These are phyloP conservation scores for Chymomyza amoena DNA, from an alignment of 2,888 invertebrate species.

Conservation along the genomic window DNA sequence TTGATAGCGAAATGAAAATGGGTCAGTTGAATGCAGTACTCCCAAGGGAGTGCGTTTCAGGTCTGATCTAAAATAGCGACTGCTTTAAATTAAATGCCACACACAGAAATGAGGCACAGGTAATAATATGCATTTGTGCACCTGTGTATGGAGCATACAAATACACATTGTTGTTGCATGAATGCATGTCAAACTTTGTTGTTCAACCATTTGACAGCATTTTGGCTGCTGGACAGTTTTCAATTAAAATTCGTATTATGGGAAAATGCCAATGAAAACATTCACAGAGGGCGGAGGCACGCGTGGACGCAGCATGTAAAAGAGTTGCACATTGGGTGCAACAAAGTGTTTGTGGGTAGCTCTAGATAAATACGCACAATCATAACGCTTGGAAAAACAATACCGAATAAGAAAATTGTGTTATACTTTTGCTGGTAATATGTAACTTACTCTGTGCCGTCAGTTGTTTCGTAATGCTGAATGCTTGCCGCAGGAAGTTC, in stretches of 20 bases:
- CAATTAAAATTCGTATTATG: constrained; percentile 45
- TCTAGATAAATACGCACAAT: constrained; percentile 29
- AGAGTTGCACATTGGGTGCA: constrained; percentile 35
- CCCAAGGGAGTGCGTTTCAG: neutral
- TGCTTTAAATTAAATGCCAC: constrained; percentile 58
- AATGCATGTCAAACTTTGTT: constrained; percentile 9
- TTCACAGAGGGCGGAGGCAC: constrained; percentile 51
- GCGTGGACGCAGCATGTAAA: constrained; percentile 36
- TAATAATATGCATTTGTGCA: constrained; percentile 18
- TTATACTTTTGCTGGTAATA: neutral
- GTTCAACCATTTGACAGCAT: constrained; percentile 40
- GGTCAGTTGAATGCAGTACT: constrained; percentile 2
- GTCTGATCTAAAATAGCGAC: constrained; percentile 11
- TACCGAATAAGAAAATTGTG: neutral
- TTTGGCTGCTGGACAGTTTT: constrained; percentile 29
- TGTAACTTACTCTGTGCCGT: constrained; percentile 67
- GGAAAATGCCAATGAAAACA: constrained; percentile 52
- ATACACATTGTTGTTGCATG: constrained; percentile 39
- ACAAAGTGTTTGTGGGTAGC: constrained; percentile 25
- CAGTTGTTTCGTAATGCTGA: constrained; percentile 77
- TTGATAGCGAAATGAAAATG: neutral
- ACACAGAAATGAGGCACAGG: constrained; percentile 23
- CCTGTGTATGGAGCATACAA: constrained; percentile 33
- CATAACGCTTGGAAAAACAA: neutral
- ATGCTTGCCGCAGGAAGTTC: constrained; percentile 77